Base-by-base conservation (phyloP, 2,113 vertebrate species). In the Hippocampus guttulatus region DNA sequence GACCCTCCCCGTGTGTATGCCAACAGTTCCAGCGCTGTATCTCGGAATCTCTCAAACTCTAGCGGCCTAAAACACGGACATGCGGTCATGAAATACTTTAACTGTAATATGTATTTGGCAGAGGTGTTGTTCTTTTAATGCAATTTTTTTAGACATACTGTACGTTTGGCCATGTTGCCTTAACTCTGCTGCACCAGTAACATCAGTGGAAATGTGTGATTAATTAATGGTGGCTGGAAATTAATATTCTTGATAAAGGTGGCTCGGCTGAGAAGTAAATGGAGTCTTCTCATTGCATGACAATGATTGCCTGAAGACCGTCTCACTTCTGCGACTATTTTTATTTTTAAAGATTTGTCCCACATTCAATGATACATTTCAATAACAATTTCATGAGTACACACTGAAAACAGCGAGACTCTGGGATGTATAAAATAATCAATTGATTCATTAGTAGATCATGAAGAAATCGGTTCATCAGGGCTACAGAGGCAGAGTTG, bases 21-120 rank as follows among this genome's bases (percentile, higher is more conserved):
- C 6, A 93, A 88, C 33, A 92, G 79, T 71, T 93, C 92, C 71
- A 92, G 81, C 0, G 90, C 82, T 65, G 91, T 86, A 64, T 92
- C 90, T 80, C 87, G 92, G 67, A 93, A 99, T 49, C 83, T 83
- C 71, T 96, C 92, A 47, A 96, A 98, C 0, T 93, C 94, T 85
- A 98, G 84, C 33, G 93, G 92, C 87, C 96, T 98, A 87, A 91
- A 91, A 84, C 64, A 79, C 62, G 86, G 11, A 80, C n/a, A 87
- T 1, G 41, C 7, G 23, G 7, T 43, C 5, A 25, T 65, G 43
- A 65, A 27, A 45, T 65, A 25, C 8, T 62, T 40, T 3, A 40
- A 62, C 30, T 40, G 18, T 41, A 41, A 41, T 14, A n/a, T 12
- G 9, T n/a, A 15, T 14, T 18, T 23, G 25, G 23, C 12, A 58